Conservation (phyloP, 2,888 invertebrate genomes). For the Eilema caniola region DNA sequence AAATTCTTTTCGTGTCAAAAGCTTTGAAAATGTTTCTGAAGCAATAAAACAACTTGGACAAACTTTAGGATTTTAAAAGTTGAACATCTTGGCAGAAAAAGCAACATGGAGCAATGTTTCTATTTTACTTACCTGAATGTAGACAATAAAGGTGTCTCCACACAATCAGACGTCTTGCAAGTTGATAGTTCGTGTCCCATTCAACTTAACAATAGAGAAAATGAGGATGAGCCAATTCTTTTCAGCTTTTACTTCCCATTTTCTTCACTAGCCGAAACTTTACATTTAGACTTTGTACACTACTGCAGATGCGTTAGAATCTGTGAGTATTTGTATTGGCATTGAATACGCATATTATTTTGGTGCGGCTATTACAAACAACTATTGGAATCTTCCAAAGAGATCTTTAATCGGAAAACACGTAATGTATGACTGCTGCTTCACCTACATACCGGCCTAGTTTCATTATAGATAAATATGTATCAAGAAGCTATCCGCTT, state of each 20-base stretch:
- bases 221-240: conserved; percentile 84
- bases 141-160: conserved; percentile 83
- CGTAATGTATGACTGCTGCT: conserved; percentile 53
- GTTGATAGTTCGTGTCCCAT: conserved; percentile 83
- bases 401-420: conserved; percentile 55
- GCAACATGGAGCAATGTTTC: conserved; percentile 74
- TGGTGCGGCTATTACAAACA: conserved; percentile 70
- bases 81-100: conserved; percentile 76
- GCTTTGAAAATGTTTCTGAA: conserved; percentile 60
- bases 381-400: conserved; percentile 68
- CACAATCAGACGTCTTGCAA: conserved; percentile 81
- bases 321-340: conserved; percentile 78
- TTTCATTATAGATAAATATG: conserved; percentile 44
- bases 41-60: conserved; percentile 63
- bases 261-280: conserved; percentile 80
- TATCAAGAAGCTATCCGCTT: conserved; percentile 36
- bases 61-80: conserved; percentile 77
- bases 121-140: conserved; percentile 81
- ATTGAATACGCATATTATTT: conserved; percentile 69
- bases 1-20: conserved; percentile 61
- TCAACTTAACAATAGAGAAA: conserved; percentile 85
- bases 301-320: conserved; percentile 77
- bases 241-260: conserved; percentile 78
- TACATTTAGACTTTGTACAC: conserved; percentile 76
- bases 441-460: conserved; percentile 42